A percentile compares a stretch with the other conserved stretches of the same genome.
These are phyloP conservation scores for Lophius americanus DNA, from an alignment of 2,797 vertebrate species.

Conservation along the genomic window DNA sequence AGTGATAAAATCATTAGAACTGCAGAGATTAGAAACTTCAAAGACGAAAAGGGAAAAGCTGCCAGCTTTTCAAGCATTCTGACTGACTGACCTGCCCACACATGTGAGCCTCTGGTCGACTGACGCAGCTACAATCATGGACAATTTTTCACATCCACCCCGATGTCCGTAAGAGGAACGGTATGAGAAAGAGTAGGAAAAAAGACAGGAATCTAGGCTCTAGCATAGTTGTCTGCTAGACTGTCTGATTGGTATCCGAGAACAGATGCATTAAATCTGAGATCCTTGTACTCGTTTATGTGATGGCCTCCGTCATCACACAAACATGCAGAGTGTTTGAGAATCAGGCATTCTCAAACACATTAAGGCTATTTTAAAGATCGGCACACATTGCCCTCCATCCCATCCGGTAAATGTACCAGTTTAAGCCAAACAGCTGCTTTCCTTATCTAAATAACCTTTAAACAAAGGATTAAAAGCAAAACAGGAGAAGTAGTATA, in stretches of 20 bases:
- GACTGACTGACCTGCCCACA: slow-evolving; percentile 53
- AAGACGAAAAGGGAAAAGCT: slow-evolving; percentile 66
- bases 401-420: no score
- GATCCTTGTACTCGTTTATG: not conserved
- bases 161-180: slow-evolving; percentile 11
- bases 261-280: not conserved
- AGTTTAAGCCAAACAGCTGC: no score
- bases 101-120: slow-evolving; percentile 34
- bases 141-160: slow-evolving; percentile 45
- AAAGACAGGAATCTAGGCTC: slow-evolving; percentile 7
- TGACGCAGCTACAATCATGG: slow-evolving; percentile 43
- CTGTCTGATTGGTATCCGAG: no score
- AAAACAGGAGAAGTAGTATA: no score
- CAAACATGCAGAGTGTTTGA: no score
- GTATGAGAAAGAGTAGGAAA: slow-evolving; percentile 17
- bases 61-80: slow-evolving; percentile 61
- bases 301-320: not conserved
- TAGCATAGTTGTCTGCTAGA: not conserved
- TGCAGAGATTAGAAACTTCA: slow-evolving; percentile 68
- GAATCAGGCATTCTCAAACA: no score
- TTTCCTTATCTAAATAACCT: no score
- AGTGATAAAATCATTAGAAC: slow-evolving; percentile 78
- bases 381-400: no score
- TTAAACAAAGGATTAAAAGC: no score
- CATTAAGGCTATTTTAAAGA: no score